Evolutionary conservation across 1,140 invertebrate genomes (phyloP), one percentile per base, ranked within the genome.

Genomic region (Bombus huntii): DNA sequence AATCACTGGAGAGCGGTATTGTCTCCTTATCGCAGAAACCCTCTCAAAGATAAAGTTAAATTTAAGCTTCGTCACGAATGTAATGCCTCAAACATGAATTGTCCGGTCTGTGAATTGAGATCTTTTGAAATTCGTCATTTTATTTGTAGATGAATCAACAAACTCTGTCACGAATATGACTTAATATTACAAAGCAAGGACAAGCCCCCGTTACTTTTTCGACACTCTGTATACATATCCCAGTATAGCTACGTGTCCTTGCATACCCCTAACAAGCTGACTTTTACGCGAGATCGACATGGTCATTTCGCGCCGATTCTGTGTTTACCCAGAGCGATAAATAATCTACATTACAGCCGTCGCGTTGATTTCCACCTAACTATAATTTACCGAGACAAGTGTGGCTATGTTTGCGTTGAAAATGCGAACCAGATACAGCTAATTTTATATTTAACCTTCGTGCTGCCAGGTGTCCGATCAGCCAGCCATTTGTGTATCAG

Each of bases 401-500:
- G 72, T 9, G 28, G 37, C 74, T 57, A 57, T 44, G 18, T 70
- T 42, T 42, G 28, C 12, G 18, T 47, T 68, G 44, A 53, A 77
- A 77, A 68, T 57, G 44, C 74, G 15, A 68, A 70, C 44, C 74
- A 77, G 73, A 83, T 44, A 75, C 71, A 75, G 71, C 57, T 65
- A 47, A 74, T 75, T 75, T 82, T 75, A 66, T 77, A 83, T 70
- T 57, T 77, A 77, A 77, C 81, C 81, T 70, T 83, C 81, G 73
- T 0, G 28, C n/a, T 39, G 9, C 39, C 81, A 65, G 31, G 18
- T 31, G 22, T 47, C 18, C 66, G 37, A 83, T 70, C 25, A 15
- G n/a, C 2, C 31, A 47, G 13, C 6, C 57, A 42, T 31, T 42
- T 62, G 18, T 22, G 28, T n/a, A 62, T 39, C 53, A 34, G 53